phyloP scores from a whole-genome alignment of 2,113 vertebrate species.

The Brienomyrus brachyistius region DNA sequence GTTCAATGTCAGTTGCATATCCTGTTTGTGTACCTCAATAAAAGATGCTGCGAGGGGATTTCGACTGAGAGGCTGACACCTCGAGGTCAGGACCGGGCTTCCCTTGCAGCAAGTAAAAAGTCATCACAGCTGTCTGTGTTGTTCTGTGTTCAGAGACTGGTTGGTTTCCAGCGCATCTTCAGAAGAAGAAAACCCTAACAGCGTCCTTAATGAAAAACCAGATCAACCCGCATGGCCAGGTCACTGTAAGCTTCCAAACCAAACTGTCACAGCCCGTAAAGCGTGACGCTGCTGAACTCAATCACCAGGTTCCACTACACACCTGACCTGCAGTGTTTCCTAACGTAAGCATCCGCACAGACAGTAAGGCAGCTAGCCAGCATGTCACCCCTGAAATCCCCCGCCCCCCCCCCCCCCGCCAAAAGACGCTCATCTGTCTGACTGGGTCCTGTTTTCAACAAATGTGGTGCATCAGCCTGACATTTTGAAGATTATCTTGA shows the following conservation, averaged over 20 bases:
- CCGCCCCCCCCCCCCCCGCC: background rate
- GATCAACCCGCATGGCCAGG: background rate
- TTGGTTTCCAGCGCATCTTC: too few species aligned
- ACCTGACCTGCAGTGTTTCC: background rate
- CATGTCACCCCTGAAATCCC: background rate
- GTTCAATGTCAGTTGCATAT: too few species aligned
- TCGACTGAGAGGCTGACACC: too few species aligned
- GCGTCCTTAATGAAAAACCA: background rate
- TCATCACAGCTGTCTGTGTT: too few species aligned
- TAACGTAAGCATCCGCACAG: background rate
- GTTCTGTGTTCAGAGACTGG: too few species aligned
- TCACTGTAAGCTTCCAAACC: background rate
- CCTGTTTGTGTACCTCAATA: too few species aligned
- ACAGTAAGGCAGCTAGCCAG: background rate
- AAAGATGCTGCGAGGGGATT: too few species aligned
- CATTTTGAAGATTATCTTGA: conserved; percentile 3
- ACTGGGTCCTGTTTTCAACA: background rate
- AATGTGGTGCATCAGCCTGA: background rate
- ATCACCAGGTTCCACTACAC: background rate
- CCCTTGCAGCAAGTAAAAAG: too few species aligned
- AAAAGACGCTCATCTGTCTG: background rate
- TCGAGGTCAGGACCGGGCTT: too few species aligned
- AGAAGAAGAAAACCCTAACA: too few species aligned
- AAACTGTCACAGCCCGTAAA: background rate
- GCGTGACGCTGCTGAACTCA: background rate